A percentile compares a stretch with the other conserved stretches of the same genome.
Evolutionary conservation across 2,797 vertebrate species (phyloP).

Genomic region (Anguilla anguilla): DNA sequence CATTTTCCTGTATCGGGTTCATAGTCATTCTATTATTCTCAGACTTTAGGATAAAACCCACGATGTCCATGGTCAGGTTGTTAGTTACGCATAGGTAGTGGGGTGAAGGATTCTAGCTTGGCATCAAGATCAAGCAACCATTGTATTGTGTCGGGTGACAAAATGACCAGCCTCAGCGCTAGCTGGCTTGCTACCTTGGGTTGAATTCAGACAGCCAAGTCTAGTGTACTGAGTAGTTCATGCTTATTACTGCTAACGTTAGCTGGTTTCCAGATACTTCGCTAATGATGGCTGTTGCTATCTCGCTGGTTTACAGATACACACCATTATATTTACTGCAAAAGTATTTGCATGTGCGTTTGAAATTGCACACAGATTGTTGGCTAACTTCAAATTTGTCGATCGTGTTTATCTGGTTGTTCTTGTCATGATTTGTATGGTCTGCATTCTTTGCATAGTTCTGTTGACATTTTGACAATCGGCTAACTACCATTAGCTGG

Average conservation of each 20-base stretch:
- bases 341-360: neutral
- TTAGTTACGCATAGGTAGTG: neutral
- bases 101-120: neutral
- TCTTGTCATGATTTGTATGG: neutral
- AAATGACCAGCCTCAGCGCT: constrained; percentile 1
- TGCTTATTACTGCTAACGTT: constrained; percentile 20
- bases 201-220: neutral
- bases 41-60: neutral
- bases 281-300: constrained; percentile 32
- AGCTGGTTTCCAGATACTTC: constrained; percentile 44
- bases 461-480: neutral
- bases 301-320: neutral
- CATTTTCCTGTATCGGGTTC: constrained; percentile 62
- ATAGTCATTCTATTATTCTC: neutral
- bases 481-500: neutral
- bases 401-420: constrained; percentile 7
- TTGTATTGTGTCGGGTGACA: neutral
- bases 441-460: constrained; percentile 25
- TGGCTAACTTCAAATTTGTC: neutral
- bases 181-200: constrained; percentile 51
- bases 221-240: neutral
- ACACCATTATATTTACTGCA: neutral
- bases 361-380: neutral
- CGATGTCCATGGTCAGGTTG: neutral
- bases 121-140: neutral